Percentiles rank a stretch among this genome's conserved stretches.
phyloP scores from a whole-genome alignment of 1,140 invertebrate species.

The Drosophila malerkotliana region DNA sequence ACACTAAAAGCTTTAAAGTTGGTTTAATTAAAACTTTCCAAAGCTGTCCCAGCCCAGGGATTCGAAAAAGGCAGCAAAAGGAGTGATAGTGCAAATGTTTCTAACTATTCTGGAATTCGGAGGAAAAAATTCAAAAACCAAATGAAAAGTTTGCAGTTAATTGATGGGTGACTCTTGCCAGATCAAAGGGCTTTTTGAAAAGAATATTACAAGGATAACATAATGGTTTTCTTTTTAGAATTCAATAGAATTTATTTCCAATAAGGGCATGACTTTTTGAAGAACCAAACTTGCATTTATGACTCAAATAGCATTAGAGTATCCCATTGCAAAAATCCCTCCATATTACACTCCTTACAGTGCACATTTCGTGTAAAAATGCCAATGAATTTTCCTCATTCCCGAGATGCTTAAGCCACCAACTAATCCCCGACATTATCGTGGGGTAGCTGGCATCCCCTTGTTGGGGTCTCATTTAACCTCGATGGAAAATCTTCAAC shows the following conservation, averaged over 20 bases:
- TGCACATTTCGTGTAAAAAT: slow-evolving; percentile 22
- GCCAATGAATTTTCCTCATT: slow-evolving; percentile 5
- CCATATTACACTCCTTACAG: neutral
- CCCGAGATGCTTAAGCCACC: slow-evolving; percentile 24
- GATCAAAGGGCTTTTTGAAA: slow-evolving; percentile 9
- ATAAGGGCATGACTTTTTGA: neutral
- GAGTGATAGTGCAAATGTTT: slow-evolving; percentile 21
- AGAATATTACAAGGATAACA: neutral
- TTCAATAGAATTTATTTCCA: too few species aligned
- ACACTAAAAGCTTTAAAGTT: slow-evolving; percentile 73
- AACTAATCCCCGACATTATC: slow-evolving; percentile 54
- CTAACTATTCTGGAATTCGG: neutral
- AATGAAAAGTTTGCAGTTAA: slow-evolving; percentile 25
- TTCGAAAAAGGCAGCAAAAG: slow-evolving; percentile 5
- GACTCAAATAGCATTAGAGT: neutral
- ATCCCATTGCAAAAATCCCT: neutral
- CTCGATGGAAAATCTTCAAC: slow-evolving; percentile 35
- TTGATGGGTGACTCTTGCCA: slow-evolving; percentile 11
- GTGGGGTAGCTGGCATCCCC: neutral
- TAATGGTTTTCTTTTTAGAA: neutral
- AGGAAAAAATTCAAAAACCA: neutral
- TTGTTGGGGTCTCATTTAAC: slow-evolving; percentile 40
- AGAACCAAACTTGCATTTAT: neutral
- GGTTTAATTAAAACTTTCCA: slow-evolving; percentile 73
- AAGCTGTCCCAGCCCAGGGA: slow-evolving; percentile 38